Conservation (phyloP, 1,140 invertebrate genomes). For the Temnothorax curvispinosus region DNA sequence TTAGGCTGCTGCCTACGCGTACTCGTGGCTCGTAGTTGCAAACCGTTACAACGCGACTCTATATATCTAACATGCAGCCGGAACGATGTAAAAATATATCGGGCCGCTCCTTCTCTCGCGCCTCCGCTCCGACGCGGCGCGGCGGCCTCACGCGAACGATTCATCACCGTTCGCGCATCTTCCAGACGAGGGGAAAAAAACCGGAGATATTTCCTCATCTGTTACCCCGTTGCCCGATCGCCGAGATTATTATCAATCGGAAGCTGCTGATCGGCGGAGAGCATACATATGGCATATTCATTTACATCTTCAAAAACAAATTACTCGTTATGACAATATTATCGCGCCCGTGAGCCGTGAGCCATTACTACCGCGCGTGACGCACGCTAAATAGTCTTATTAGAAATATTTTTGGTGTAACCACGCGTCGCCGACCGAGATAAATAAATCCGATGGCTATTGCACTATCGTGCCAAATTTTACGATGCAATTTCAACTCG, state of each 20-base stretch:
- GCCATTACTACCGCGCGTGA: background rate
- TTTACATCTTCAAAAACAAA: no score
- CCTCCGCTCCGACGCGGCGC: background rate
- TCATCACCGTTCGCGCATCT: slow-evolving; percentile 19
- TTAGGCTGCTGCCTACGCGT: slow-evolving; percentile 65
- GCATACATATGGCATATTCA: no score
- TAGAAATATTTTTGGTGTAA: slow-evolving; percentile 65
- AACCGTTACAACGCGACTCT: slow-evolving; percentile 66
- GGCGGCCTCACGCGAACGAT: slow-evolving; percentile 32
- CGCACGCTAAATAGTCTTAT: slow-evolving; percentile 57
- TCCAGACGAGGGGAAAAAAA: slow-evolving; percentile 40
- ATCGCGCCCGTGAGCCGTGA: no score
- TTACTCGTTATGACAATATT: background rate
- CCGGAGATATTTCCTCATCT: background rate
- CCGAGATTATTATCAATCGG: background rate
- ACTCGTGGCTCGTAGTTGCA: slow-evolving; percentile 2
- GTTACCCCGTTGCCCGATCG: background rate
- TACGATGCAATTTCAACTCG: background rate
- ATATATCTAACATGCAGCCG: slow-evolving; percentile 54
- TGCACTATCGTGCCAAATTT: slow-evolving; percentile 12
- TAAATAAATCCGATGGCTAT: slow-evolving; percentile 2
- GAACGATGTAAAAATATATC: slow-evolving; percentile 69
- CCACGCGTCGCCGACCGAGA: background rate
- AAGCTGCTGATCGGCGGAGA: background rate
- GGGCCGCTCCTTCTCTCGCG: slow-evolving; percentile 3